These are phyloP conservation scores for Epicauta chinensis DNA, from an alignment of 1,140 invertebrate species.

Conservation along the genomic window DNA sequence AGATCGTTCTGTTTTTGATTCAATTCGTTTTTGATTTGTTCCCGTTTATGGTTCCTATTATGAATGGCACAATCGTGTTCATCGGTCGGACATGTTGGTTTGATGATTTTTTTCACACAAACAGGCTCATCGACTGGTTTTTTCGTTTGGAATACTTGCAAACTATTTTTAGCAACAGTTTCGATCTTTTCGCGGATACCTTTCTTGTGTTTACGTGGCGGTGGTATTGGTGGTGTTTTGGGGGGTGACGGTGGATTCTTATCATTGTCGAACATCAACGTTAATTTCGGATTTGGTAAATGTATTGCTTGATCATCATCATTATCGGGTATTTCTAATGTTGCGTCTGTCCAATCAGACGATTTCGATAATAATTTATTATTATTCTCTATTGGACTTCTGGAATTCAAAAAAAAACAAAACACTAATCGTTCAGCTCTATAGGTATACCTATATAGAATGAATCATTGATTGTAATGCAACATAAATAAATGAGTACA, in stretches of 20 bases:
- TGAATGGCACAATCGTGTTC: constrained; percentile 28
- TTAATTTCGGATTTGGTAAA: constrained; percentile 40
- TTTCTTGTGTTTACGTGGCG: constrained; percentile 35
- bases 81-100: constrained; percentile 33
- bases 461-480: constrained; percentile 6
- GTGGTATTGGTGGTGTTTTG: constrained; percentile 36
- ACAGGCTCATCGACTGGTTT: constrained; percentile 36
- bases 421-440: constrained; percentile 8
- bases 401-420: not conserved
- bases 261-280: constrained; percentile 42
- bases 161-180: constrained; percentile 31
- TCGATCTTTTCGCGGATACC: constrained; percentile 36
- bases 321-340: constrained; percentile 46
- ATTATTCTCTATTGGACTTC: constrained; percentile 1
- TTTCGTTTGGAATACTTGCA: constrained; percentile 34
- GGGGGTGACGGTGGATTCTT: constrained; percentile 36
- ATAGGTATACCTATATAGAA: not conserved
- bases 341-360: constrained; percentile 51
- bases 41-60: constrained; percentile 33
- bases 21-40: constrained; percentile 11
- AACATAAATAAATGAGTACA: not conserved
- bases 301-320: constrained; percentile 31
- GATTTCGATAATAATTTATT: constrained; percentile 35
- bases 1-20: constrained; percentile 16
- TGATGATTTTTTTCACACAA: constrained; percentile 37